These are phyloP conservation scores for Scaptomyza graminum DNA, from an alignment of 1,140 invertebrate species.

Conservation along the genomic window DNA sequence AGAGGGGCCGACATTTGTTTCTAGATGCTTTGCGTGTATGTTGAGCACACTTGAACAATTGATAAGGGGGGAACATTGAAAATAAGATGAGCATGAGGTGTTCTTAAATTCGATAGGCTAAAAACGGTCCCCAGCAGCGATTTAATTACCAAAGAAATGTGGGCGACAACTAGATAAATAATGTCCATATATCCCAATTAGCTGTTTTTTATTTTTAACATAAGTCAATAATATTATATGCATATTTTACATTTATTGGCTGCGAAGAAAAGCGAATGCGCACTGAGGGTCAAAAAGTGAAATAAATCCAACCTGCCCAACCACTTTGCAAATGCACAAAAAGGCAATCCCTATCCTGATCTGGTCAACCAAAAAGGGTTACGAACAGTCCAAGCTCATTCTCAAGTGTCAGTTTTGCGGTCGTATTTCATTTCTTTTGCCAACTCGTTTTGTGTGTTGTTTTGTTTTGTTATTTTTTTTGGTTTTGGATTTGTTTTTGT, in stretches of 20 bases:
- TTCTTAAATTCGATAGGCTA: constrained; percentile 30
- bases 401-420: constrained; percentile 70
- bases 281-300: constrained; percentile 2
- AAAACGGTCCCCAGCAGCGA: constrained; percentile 73
- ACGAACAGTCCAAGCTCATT: constrained; percentile 43
- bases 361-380: constrained; percentile 63
- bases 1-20: constrained; percentile 24
- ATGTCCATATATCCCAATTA: background rate
- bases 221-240: constrained; percentile 66
- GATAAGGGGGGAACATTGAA: background rate
- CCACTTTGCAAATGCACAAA: constrained; percentile 39
- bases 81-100: no score
- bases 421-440: constrained; percentile 75
- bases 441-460: constrained; percentile 59
- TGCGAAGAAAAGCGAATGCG: background rate
- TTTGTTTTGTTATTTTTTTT: constrained; percentile 16
- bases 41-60: constrained; percentile 31
- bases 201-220: constrained; percentile 32
- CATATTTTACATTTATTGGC: constrained; percentile 53
- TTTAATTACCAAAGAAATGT: constrained; percentile 49
- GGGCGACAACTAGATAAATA: background rate
- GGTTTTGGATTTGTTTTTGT: constrained; percentile 40
- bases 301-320: constrained; percentile 59
- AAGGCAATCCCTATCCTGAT: constrained; percentile 38
- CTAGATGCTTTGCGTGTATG: constrained; percentile 40